A percentile compares a stretch with the other conserved stretches of the same genome.
phyloP scores from a whole-genome alignment of 37 sponge, comb jelly and placozoan genomes.

The Axinella damicornis region DNA sequence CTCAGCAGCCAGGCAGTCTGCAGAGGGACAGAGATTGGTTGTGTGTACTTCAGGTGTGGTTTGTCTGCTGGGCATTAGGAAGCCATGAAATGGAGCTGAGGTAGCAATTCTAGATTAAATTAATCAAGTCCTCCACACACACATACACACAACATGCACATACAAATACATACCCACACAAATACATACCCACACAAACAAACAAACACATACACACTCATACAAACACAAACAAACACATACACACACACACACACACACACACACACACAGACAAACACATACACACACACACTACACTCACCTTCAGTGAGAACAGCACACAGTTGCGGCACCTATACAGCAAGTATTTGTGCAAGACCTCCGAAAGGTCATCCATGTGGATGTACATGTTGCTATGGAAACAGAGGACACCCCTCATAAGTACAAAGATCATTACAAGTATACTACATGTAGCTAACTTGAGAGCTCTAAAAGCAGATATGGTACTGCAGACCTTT shows the following conservation, averaged over 20 bases:
- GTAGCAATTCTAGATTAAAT: no score
- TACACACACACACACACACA: not conserved
- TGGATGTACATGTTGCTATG: constrained; percentile 90
- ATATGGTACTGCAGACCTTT: no score
- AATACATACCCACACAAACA: not conserved
- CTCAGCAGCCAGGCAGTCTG: constrained; percentile 85
- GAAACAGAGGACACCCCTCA: no score
- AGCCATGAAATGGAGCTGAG: no score
- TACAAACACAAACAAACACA: constrained; percentile 1
- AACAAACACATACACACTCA: not conserved
- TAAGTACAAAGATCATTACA: no score
- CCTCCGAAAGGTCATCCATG: constrained; percentile 74
- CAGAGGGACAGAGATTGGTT: not conserved
- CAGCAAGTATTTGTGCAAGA: constrained; percentile 85
- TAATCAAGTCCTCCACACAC: not conserved
- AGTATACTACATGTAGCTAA: no score
- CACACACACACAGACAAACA: not conserved
- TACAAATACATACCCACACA: not conserved
- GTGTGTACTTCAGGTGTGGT: not conserved
- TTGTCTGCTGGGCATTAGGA: not conserved
- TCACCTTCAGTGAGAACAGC: constrained; percentile 88
- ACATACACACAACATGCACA: not conserved
- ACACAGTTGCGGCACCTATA: constrained; percentile 72
- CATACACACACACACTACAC: constrained; percentile 13
- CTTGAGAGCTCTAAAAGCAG: no score